These are phyloP conservation scores for Pristiophorus japonicus DNA, from an alignment of 2,113 vertebrate species.

Conservation along the genomic window DNA sequence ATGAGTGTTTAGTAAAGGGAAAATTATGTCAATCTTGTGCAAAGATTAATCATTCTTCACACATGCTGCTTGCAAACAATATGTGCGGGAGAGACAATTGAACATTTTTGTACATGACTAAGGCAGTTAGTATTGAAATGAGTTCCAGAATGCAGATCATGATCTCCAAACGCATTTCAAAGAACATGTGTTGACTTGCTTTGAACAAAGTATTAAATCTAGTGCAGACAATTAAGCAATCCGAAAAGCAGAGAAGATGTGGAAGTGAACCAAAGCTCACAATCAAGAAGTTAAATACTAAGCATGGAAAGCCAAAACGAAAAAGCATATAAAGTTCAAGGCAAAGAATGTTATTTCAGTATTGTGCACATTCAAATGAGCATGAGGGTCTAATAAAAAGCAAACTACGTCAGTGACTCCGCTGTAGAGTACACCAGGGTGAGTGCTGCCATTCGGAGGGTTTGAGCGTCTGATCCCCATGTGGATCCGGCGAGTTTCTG, in stretches of 20 bases:
- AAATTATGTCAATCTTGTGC: not conserved
- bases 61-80: not conserved
- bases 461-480: too few relatives aligned
- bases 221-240: not conserved
- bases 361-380: not conserved
- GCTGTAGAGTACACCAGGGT: too few relatives aligned
- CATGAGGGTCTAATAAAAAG: not conserved
- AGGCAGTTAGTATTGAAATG: not conserved
- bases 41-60: not conserved
- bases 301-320: not conserved
- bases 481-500: too few relatives aligned
- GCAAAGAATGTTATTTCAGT: not conserved
- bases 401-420: not conserved
- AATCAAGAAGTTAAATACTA: not conserved
- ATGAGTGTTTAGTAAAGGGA: not conserved
- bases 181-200: not conserved
- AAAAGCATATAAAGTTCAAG: not conserved
- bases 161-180: not conserved
- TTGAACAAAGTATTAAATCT: slow-evolving; percentile 12
- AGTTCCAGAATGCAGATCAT: not conserved
- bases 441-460: too few relatives aligned
- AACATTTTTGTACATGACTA: not conserved
- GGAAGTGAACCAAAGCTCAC: not conserved
- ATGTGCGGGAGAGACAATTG: not conserved
- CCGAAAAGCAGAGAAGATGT: not conserved